These are phyloP conservation scores for Argyrosomus japonicus DNA, from an alignment of 2,113 vertebrate species.

Conservation along the genomic window DNA sequence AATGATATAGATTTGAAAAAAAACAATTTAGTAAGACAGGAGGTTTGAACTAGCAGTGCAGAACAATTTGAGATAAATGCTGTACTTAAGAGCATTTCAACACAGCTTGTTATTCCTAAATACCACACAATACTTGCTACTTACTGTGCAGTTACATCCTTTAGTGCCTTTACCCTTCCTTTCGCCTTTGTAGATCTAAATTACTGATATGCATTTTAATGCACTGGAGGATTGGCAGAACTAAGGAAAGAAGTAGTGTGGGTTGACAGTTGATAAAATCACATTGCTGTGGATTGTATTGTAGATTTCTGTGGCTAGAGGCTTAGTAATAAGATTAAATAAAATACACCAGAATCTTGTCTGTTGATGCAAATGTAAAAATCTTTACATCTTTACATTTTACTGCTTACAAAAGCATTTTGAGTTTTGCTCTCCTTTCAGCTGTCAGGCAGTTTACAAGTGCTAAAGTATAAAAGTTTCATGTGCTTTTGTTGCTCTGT, in stretches of 20 bases:
- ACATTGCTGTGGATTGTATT: conserved; percentile 26
- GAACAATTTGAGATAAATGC: not conserved
- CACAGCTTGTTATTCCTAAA: conserved; percentile 26
- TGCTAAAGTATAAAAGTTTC: not conserved
- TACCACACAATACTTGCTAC: conserved; percentile 1
- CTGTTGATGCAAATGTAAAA: conserved; percentile 17
- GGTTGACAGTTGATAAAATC: conserved; percentile 40
- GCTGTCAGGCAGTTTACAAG: conserved; percentile 5
- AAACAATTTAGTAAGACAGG: not conserved
- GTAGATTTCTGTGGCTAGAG: conserved; percentile 25
- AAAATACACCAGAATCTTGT: not conserved
- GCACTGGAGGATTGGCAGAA: conserved; percentile 22
- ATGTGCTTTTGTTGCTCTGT: not conserved
- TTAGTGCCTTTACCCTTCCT: conserved; percentile 1
- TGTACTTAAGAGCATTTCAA: not conserved
- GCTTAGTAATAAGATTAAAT: conserved; percentile 2
- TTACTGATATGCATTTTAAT: conserved; percentile 26
- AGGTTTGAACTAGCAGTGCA: conserved; percentile 8
- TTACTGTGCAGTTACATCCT: conserved; percentile 6
- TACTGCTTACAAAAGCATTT: conserved; percentile 22
- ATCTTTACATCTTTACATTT: conserved; percentile 22
- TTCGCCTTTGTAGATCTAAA: conserved; percentile 18
- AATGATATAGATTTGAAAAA: not conserved
- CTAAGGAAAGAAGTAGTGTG: not conserved
- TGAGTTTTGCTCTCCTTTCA: not conserved